A percentile compares a stretch with the other conserved stretches of the same genome.
phyloP scores from a whole-genome alignment of 2,797 vertebrate genomes.

The Myotis vivesi region DNA sequence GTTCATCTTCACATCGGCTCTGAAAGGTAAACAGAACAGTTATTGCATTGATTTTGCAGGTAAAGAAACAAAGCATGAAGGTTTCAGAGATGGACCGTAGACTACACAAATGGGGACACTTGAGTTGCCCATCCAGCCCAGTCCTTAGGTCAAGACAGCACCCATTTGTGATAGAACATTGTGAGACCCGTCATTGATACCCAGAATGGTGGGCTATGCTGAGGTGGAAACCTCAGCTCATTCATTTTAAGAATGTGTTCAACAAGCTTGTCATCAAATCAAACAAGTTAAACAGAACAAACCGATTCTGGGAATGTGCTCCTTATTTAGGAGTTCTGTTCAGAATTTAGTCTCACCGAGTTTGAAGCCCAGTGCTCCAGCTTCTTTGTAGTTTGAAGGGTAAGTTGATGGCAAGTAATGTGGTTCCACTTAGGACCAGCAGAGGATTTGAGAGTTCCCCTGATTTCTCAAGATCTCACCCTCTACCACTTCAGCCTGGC shows the following conservation, averaged over 20 bases:
- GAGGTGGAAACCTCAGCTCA: not conserved
- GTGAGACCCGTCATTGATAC: not conserved
- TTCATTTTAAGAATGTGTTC: not conserved
- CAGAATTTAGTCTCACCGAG: not conserved
- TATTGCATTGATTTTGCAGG: not conserved
- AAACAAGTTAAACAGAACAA: constrained; percentile 14
- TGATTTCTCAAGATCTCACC: not conserved
- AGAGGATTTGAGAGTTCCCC: not conserved
- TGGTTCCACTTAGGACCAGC: not conserved
- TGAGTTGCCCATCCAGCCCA: not conserved
- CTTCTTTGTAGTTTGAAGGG: not conserved
- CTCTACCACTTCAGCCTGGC: not conserved
- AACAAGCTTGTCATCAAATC: not conserved
- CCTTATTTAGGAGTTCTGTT: not conserved
- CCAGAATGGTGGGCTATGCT: not conserved
- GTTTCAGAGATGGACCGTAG: not conserved
- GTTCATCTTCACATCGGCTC: not conserved
- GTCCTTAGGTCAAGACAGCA: not conserved
- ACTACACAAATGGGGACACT: not conserved
- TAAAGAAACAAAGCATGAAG: not conserved
- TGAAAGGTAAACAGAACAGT: not conserved
- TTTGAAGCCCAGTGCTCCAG: not conserved
- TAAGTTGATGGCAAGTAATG: not conserved
- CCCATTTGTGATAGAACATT: not conserved
- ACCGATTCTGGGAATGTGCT: not conserved